Percentiles rank a stretch among this genome's conserved stretches.
Conservation (phyloP, 2,113 vertebrate species). For the Cephalophus harveyi region DNA sequence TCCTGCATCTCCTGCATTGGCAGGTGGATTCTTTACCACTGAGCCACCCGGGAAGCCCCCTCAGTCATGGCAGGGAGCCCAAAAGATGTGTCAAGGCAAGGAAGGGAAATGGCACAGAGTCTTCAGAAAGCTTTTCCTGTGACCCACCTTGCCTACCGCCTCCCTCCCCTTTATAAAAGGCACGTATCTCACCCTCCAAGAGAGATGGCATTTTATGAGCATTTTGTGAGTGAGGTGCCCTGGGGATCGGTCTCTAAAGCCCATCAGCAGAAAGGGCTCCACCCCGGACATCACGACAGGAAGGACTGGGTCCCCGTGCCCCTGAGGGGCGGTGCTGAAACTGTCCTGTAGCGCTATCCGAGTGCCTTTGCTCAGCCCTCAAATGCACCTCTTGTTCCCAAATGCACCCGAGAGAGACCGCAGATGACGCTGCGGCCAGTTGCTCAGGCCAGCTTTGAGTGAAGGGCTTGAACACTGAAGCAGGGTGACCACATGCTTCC, state of each 20-base stretch:
- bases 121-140: neutral
- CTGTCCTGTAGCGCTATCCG: rapidly evolving
- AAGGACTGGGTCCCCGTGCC: rapidly evolving
- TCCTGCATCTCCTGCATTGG: neutral
- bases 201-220: neutral
- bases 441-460: neutral
- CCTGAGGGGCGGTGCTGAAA: neutral
- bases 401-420: rapidly evolving
- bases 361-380: neutral
- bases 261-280: rapidly evolving
- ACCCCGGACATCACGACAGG: rapidly evolving
- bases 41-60: neutral
- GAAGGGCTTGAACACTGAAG: neutral
- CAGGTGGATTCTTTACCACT: neutral
- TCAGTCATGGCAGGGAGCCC: neutral
- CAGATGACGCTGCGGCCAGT: rapidly evolving
- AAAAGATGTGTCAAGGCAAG: neutral
- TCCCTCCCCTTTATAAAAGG: neutral
- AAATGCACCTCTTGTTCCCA: neutral
- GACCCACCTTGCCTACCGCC: too few relatives aligned
- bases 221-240: neutral
- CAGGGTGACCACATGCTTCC: rapidly evolving
- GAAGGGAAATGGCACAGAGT: neutral
- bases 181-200: neutral
- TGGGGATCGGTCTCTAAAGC: rapidly evolving